Conservation (phyloP, 2,797 vertebrate genomes). For the Bucorvus abyssinicus region DNA sequence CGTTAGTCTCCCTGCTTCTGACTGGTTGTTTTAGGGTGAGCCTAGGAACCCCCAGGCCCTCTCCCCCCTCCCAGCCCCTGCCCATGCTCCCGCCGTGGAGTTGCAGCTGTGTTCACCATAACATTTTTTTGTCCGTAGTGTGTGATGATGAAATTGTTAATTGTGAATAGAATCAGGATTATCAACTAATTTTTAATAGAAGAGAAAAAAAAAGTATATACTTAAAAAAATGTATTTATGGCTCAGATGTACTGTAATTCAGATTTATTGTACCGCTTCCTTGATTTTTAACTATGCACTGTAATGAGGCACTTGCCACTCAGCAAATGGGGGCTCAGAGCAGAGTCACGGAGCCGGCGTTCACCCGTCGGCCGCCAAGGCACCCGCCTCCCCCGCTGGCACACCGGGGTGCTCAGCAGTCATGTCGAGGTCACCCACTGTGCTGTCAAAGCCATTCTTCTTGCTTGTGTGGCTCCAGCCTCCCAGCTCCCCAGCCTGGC, state of each 20-base stretch:
- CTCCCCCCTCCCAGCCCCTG: not conserved
- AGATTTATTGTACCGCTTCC: slow-evolving; percentile 91
- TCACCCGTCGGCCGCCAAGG: rapidly evolving
- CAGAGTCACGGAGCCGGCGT: not conserved
- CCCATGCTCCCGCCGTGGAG: slow-evolving; percentile 79
- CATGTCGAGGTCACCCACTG: not conserved
- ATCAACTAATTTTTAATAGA: slow-evolving; percentile 84
- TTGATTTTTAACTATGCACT: slow-evolving; percentile 99
- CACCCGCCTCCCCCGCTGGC: not conserved
- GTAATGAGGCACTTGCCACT: slow-evolving; percentile 86
- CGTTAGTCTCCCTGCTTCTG: slow-evolving; percentile 74
- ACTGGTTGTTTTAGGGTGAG: slow-evolving; percentile 72
- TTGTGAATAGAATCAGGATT: slow-evolving; percentile 85
- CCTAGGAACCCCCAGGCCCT: slow-evolving; percentile 57
- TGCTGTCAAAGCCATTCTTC: slow-evolving; percentile 61
- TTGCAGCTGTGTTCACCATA: slow-evolving; percentile 82
- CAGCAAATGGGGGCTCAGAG: slow-evolving; percentile 71
- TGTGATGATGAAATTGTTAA: slow-evolving; percentile 81
- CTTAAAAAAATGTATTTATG: slow-evolving; percentile 83
- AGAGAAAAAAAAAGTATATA: slow-evolving; percentile 79
- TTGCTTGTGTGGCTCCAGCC: not conserved
- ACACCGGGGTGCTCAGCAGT: not conserved
- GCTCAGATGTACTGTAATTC: slow-evolving; percentile 85
- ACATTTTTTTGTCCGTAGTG: slow-evolving; percentile 79
- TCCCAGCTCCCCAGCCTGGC: not conserved